Percentiles rank a stretch among this genome's conserved stretches.
Evolutionary conservation across 2,888 invertebrate genomes (phyloP).

Genomic region (Lobophora halterata): DNA sequence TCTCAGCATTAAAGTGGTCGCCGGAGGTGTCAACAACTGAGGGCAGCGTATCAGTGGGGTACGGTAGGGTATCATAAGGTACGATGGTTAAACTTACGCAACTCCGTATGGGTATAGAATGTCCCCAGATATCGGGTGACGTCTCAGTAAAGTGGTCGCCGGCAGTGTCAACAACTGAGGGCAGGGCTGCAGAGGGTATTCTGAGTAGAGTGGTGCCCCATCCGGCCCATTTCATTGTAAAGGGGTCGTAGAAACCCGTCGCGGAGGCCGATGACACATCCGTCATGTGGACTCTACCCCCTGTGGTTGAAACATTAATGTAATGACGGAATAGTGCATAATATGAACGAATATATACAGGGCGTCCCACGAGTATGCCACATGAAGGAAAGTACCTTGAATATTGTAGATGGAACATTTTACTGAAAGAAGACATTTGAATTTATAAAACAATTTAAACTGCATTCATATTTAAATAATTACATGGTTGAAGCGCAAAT

Average conservation of each 20-base stretch:
- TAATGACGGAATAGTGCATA: neutral
- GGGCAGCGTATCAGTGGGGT: too few species aligned
- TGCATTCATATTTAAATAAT: too few species aligned
- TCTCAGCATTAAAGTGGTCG: too few species aligned
- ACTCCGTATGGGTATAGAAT: constrained; percentile 87
- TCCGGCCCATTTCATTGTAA: constrained; percentile 91
- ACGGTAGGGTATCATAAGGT: neutral
- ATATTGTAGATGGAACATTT: too few species aligned
- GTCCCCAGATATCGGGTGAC: constrained; percentile 85
- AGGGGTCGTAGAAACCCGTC: constrained; percentile 97
- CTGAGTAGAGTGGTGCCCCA: constrained; percentile 86
- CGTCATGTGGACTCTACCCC: constrained; percentile 84
- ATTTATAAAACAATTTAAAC: too few species aligned
- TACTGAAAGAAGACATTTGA: too few species aligned
- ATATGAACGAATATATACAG: neutral
- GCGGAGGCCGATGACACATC: constrained; percentile 96
- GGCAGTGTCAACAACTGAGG: constrained; percentile 89
- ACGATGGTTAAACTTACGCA: constrained; percentile 79
- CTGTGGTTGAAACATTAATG: constrained; percentile 35
- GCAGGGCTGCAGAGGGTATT: constrained; percentile 88
- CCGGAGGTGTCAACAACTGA: too few species aligned
- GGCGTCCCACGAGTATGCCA: too few species aligned
- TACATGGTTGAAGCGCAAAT: too few species aligned
- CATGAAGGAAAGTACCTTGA: too few species aligned
- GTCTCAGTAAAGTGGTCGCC: constrained; percentile 86